A percentile compares a stretch with the other conserved stretches of the same genome.
These are phyloP conservation scores for Sphinx pinastri DNA, from an alignment of 2,888 invertebrate species.

Conservation along the genomic window DNA sequence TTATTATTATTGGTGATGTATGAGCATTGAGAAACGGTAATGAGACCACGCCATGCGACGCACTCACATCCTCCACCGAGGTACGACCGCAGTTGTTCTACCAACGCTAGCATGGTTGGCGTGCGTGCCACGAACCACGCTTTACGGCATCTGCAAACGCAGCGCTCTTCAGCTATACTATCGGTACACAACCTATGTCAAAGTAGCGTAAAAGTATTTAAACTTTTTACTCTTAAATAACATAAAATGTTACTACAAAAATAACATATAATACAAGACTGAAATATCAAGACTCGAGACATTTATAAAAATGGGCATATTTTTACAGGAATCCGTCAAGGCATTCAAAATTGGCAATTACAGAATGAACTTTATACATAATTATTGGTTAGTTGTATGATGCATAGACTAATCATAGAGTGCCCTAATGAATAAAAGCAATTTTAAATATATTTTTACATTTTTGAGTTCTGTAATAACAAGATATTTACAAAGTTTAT, in stretches of 20 bases:
- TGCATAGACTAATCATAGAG: too few relatives aligned
- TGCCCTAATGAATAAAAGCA: too few relatives aligned
- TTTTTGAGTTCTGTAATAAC: too few relatives aligned
- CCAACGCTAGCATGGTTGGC: conserved; percentile 83
- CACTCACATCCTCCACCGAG: conserved; percentile 83
- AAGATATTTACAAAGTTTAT: too few relatives aligned
- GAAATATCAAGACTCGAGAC: too few relatives aligned
- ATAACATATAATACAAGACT: background rate
- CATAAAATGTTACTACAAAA: background rate
- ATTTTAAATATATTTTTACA: too few relatives aligned
- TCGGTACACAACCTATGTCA: background rate
- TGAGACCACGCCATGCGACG: conserved; percentile 57
- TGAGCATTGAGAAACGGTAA: conserved; percentile 28
- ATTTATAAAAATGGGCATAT: too few relatives aligned
- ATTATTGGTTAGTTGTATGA: too few relatives aligned
- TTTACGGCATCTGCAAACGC: conserved; percentile 81
- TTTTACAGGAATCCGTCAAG: too few relatives aligned
- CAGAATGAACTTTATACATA: too few relatives aligned
- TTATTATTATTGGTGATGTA: background rate
- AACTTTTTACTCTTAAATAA: background rate
- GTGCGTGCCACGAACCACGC: conserved; percentile 72
- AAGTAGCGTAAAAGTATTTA: background rate
- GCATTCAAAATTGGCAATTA: too few relatives aligned
- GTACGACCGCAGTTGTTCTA: conserved; percentile 81
- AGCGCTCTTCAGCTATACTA: conserved; percentile 52